Evolutionary conservation across 2,113 vertebrate genomes (phyloP), one percentile per base, ranked within the genome.

Genomic region (Melanotaenia duboulayi): DNA sequence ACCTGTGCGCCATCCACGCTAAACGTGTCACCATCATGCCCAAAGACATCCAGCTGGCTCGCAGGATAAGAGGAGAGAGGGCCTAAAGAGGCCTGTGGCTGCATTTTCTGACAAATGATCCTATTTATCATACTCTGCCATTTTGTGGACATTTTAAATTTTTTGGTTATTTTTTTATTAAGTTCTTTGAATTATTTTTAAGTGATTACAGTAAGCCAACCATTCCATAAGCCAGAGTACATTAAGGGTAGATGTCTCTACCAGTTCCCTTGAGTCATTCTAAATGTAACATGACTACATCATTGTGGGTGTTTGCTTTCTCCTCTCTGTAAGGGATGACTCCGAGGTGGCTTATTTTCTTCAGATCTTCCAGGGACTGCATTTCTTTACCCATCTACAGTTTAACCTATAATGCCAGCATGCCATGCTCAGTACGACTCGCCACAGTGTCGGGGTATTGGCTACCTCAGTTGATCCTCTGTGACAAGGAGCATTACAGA

Each of bases 21-120:
- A 94, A 94, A 48, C 88, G 93, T 74, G 94, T 94, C 88, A 94
- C 94, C 84, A 94, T 94, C 89, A 94, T 94, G 94, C 94, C 94
- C 86, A 95, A 95, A 85, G 94, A 95, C 89, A 95, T 95, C 90
- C 94, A 95, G 91, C 90, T 95, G 92, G 94, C 94, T 14, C 93
- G 94, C 25, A 93, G 94, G 89, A 95, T 95, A 92, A 94, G 94
- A 70, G 94, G 94, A 11, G 94, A 95, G 79, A 80, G 94, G 69
- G 94, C 94, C 76, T 95, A 92, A 37, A 87, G 28, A 16, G 42
- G 60, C 83, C 0, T 0, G 0, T 11, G 57, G 20, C 61, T 19
- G 40, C 49, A 3, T 13, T 2, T 22, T 25, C 46, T 11, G n/a
- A 73, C 74, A 87, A 75, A 86, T 76, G 24, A 81, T 80, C 67